Evolutionary conservation across 2,888 invertebrate species (phyloP), one percentile per base, ranked within the genome.

Genomic region (Spialia ferax): DNA sequence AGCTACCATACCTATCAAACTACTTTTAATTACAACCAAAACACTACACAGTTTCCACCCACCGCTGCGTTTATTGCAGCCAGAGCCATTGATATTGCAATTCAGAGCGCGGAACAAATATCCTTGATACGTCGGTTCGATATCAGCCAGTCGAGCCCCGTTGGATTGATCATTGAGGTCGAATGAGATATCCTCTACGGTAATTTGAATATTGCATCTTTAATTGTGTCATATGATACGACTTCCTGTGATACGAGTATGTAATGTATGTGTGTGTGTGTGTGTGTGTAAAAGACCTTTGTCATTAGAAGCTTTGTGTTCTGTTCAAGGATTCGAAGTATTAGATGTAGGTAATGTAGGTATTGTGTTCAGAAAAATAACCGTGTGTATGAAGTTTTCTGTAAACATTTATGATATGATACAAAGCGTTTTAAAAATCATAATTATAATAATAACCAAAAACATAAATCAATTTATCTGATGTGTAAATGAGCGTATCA

Each of bases 121-220:
- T 50, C 50, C 50, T 50, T 50, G 23, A 23, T 50, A 50, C 23
- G 50, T 50, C 50, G 50, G 23, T 50, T 13, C 22, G 22, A 20
- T 45, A 45, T 45, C 45, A 45, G 45, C 45, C 15, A 42, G 15
- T 42, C 15, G 15, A 15, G 20, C 48, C 48, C 11, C 20, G 18
- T 2, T 2, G 50, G 50, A 50, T 50, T n/a, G n/a, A n/a, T n/a
- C n/a, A n/a, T n/a, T 50, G 13, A 50, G 50, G 50, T 50, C 50
- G 15, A 22, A 22, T 0, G 18, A 48, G 48, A 48, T 48, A 50
- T 50, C 50, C 50, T 50, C 22, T 18, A 50, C 11, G 22, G 22
- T 50, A 22, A 50, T 50, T 50, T 50, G 22, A 50, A 50, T 50
- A 50, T 45, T 18, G 22, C 50, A 23, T 23, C 22, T 50, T 50